Base-by-base conservation (phyloP, 2,888 invertebrate genomes). In the Dysmachus trigonus region DNA sequence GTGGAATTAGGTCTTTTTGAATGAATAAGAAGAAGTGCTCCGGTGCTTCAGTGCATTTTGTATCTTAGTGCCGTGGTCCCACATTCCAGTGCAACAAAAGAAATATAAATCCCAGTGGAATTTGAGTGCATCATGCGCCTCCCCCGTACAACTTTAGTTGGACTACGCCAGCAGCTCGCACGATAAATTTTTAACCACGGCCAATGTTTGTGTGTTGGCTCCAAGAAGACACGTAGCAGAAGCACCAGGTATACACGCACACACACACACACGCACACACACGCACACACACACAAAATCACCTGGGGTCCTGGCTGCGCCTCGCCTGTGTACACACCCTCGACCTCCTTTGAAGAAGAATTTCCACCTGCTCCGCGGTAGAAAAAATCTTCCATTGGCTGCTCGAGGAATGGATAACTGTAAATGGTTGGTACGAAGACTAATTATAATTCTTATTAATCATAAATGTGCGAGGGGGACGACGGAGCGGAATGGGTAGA, bases 351-450 rank as follows among this genome's bases (percentile, higher is more conserved):
- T 27, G 47, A 51, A 77, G 47, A 22, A 77, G 2, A n/a, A n/a
- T n/a, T 18, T 51, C 77, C 47, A 47, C 77, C 31, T 27, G 77
- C n/a, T 77, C 30, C 2, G 38, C 38, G 76, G 35, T 18, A n/a
- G 76, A 35, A 73, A 31, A n/a, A 47, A 15, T 77, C 77, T 77
- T 77, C 51, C 51, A 47, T 27, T 47, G 27, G 18, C 47, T 77
- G 77, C 47, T 18, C 27, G 47, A 81, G 81, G 81, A 81, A 81
- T 81, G 81, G 81, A 81, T 81, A 81, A 53, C 18, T 62, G 18
- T 31, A 81, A 81, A 53, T 81, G 81, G 81, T 81, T 62, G 53
- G 81, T 81, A 53, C 53, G 53, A 53, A 33, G 31, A 18, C 18
- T 81, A 81, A 81, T 81, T 81, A 62, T 33, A 30, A 62, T 81